Percentiles rank a stretch among this genome's conserved stretches.
Evolutionary conservation across 2,113 vertebrate genomes (phyloP).

Genomic region (Mobula hypostoma): DNA sequence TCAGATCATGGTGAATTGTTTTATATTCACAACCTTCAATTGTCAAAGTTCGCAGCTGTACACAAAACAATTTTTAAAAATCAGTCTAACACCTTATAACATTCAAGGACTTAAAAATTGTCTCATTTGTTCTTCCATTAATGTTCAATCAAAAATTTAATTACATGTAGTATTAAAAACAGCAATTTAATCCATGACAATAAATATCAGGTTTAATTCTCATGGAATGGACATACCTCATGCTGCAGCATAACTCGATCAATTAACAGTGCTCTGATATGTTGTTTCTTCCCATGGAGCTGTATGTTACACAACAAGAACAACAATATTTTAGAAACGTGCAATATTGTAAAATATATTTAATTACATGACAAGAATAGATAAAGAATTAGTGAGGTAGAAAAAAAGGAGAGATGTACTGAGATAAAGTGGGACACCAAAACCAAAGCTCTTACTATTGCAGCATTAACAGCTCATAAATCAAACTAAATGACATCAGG

Average conservation of each 20-base stretch:
- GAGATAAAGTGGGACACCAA: not conserved
- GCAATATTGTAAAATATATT: not conserved
- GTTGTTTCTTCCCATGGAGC: slow-evolving; percentile 91
- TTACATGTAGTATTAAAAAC: not conserved
- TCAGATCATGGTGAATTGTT: slow-evolving; percentile 79
- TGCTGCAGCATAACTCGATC: slow-evolving; percentile 97
- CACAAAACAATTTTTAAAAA: not conserved
- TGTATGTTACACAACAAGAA: slow-evolving; percentile 47
- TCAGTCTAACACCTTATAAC: not conserved
- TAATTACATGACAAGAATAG: not conserved
- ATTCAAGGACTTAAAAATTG: not conserved
- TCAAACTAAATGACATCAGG: not conserved
- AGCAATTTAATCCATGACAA: not conserved
- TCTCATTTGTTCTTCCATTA: not conserved
- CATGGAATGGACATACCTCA: slow-evolving; percentile 60
- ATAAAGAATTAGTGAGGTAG: not conserved
- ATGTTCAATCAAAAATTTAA: not conserved
- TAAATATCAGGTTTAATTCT: not conserved
- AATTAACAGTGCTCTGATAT: slow-evolving; percentile 87
- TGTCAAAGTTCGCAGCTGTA: slow-evolving; percentile 81
- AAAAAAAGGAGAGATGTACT: not conserved
- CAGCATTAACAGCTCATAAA: not conserved
- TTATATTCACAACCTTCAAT: slow-evolving; percentile 89
- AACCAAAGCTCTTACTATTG: not conserved
- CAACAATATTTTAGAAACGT: not conserved